Evolutionary conservation across 1,140 invertebrate genomes (phyloP).

Genomic region (Macrobrachium nipponense): DNA sequence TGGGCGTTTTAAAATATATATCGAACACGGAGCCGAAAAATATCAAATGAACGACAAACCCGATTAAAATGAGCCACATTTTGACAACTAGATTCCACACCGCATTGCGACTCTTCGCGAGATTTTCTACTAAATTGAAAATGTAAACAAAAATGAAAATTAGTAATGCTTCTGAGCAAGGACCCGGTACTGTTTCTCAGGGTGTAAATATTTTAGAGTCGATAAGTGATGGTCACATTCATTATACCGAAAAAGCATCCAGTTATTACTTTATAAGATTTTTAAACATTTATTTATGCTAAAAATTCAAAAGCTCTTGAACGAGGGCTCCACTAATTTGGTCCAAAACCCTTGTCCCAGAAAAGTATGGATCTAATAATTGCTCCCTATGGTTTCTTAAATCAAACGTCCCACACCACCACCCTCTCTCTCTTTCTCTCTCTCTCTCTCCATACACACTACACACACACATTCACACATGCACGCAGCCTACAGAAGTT

Average conservation of each 20-base stretch:
- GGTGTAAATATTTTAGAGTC: no score
- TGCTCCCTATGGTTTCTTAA: not conserved
- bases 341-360: not conserved
- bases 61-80: conserved; percentile 65
- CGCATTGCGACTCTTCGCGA: not conserved
- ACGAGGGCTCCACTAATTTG: no score
- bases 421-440: not conserved
- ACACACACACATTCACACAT: not conserved
- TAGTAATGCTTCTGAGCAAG: no score
- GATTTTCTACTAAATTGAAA: not conserved
- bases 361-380: not conserved
- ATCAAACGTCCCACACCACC: no score
- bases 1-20: conserved; percentile 76
- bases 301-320: no score
- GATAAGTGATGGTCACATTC: no score
- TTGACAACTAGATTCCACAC: no score
- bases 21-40: conserved; percentile 76
- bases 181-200: no score
- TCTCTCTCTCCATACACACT: not conserved
- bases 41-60: conserved; percentile 72
- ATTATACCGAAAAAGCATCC: no score
- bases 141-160: no score
- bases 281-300: no score
- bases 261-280: no score
- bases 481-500: not conserved